A percentile compares a stretch with the other conserved stretches of the same genome.
phyloP scores from a whole-genome alignment of 2,113 vertebrate species.

The Ivindomyrus marchei region DNA sequence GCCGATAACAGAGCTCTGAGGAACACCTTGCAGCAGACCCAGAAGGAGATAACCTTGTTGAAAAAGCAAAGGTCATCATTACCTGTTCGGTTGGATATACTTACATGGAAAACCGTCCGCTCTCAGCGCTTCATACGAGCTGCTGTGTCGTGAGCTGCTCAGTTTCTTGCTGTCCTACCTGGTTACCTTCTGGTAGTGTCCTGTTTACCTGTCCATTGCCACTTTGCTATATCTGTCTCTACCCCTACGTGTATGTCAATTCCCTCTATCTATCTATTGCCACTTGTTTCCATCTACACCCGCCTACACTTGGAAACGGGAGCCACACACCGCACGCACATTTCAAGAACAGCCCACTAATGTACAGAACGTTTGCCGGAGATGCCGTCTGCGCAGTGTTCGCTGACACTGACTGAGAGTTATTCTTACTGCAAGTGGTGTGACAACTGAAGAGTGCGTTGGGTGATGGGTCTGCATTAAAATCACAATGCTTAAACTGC shows the following conservation, averaged over 20 bases:
- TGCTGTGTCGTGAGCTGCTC: background rate
- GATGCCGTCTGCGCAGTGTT: background rate
- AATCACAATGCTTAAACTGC: background rate
- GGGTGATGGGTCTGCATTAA: background rate
- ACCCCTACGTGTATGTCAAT: background rate
- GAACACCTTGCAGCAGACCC: slow-evolving; percentile 52
- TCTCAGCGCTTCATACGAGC: background rate
- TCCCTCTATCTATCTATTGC: background rate
- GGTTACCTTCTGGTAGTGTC: background rate
- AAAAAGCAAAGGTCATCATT: slow-evolving; percentile 71
- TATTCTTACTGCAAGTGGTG: background rate
- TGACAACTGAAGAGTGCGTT: background rate
- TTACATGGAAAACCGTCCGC: background rate
- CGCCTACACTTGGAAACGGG: background rate
- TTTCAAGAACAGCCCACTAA: background rate
- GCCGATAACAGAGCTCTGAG: slow-evolving; percentile 63
- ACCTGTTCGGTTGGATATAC: background rate
- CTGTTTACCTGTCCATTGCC: background rate
- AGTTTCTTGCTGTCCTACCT: too few species aligned
- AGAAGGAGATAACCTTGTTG: slow-evolving; percentile 60
- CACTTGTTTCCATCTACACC: background rate
- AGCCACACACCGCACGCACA: background rate
- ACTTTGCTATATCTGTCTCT: background rate
- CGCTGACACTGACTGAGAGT: background rate
- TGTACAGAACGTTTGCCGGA: background rate